Evolutionary conservation across 2,113 vertebrate species (phyloP).

Genomic region (Pelecanus crispus): DNA sequence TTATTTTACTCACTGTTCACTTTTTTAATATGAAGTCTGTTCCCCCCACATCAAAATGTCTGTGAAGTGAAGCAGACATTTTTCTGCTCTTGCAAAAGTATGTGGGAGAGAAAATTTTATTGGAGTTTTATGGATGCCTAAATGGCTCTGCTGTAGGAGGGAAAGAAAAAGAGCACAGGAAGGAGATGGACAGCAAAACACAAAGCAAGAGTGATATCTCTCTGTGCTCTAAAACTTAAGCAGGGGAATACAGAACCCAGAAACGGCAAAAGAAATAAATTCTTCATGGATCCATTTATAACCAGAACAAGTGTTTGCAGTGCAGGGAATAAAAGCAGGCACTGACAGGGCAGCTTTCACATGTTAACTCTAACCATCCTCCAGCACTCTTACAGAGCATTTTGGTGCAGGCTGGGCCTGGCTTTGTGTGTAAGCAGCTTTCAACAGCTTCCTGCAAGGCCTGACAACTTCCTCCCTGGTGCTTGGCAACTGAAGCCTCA

Average conservation of each 20-base stretch:
- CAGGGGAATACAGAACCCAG: slow-evolving; percentile 19
- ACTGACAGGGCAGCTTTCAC: not conserved
- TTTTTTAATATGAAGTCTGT: not conserved
- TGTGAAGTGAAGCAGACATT: slow-evolving; percentile 20
- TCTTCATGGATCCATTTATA: slow-evolving; percentile 32
- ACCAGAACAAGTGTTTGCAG: slow-evolving; percentile 15
- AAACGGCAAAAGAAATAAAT: slow-evolving; percentile 37
- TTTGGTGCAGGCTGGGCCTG: not conserved
- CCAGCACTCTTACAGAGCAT: not conserved
- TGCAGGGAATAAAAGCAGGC: not conserved
- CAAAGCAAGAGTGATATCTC: slow-evolving; percentile 23
- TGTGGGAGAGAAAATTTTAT: slow-evolving; percentile 50
- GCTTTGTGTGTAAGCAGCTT: not conserved
- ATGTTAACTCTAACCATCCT: not conserved
- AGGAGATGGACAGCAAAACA: slow-evolving; percentile 50
- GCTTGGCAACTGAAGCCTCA: not conserved
- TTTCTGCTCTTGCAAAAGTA: slow-evolving; percentile 18
- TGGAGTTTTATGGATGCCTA: slow-evolving; percentile 60
- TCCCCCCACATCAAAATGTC: not conserved
- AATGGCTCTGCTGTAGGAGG: slow-evolving; percentile 42
- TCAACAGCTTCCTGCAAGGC: not conserved
- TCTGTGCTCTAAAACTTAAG: not conserved
- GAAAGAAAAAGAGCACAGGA: slow-evolving; percentile 23
- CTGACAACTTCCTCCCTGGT: not conserved
- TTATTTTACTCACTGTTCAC: slow-evolving; percentile 27